A percentile compares a stretch with the other conserved stretches of the same genome.
phyloP scores from a whole-genome alignment of 2,888 invertebrate species.

The Molanna angustata region DNA sequence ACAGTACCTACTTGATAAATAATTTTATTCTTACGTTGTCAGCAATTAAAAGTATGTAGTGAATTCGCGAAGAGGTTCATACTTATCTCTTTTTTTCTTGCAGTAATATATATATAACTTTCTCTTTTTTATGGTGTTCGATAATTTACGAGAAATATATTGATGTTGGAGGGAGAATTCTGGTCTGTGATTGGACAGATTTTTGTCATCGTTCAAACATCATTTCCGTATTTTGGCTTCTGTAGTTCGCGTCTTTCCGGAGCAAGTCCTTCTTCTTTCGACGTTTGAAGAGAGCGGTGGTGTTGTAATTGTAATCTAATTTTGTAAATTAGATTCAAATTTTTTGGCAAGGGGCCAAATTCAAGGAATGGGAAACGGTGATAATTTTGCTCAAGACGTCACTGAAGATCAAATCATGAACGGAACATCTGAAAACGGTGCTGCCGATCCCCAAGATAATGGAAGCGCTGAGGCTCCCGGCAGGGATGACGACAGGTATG shows the following conservation, averaged over 20 bases:
- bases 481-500: slow-evolving; percentile 78
- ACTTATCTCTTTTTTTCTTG: too few relatives aligned
- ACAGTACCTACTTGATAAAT: too few relatives aligned
- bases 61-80: too few relatives aligned
- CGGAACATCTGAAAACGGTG: slow-evolving; percentile 61
- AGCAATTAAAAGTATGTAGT: too few relatives aligned
- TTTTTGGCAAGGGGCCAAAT: slow-evolving; percentile 54
- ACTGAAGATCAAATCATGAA: slow-evolving; percentile 65
- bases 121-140: slow-evolving; percentile 6
- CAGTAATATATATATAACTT: too few relatives aligned
- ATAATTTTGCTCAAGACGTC: slow-evolving; percentile 76
- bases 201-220: slow-evolving; percentile 7
- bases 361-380: slow-evolving; percentile 71
- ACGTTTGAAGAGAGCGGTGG: slow-evolving; percentile 55
- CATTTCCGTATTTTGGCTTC: slow-evolving; percentile 9
- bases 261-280: slow-evolving; percentile 49
- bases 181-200: slow-evolving; percentile 18
- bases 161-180: slow-evolving; percentile 17
- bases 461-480: slow-evolving; percentile 73
- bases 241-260: slow-evolving; percentile 29
- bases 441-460: slow-evolving; percentile 66
- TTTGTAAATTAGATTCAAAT: slow-evolving; percentile 36
- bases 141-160: too few relatives aligned
- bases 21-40: too few relatives aligned
- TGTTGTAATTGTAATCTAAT: slow-evolving; percentile 39